phyloP scores from a whole-genome alignment of 2,888 invertebrate genomes.

The Podabrus alpinus region DNA sequence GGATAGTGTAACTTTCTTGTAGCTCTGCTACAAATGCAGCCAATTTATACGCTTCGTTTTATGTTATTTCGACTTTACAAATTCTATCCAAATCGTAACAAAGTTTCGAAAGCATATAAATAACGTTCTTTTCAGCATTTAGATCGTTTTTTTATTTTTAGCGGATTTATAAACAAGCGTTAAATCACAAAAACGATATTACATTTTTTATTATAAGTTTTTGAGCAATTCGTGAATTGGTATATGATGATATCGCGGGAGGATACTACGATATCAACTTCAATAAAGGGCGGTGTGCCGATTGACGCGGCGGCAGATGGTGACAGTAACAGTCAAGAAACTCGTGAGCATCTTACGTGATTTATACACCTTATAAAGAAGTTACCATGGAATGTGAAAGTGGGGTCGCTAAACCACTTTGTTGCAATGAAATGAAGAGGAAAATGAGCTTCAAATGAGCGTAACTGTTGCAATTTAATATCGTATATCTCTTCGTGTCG shows the following conservation, averaged over 20 bases:
- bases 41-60: slow-evolving; percentile 42
- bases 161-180: neutral
- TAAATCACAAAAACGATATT: neutral
- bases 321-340: slow-evolving; percentile 20
- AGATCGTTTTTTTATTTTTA: neutral
- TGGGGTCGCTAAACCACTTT: slow-evolving; percentile 52
- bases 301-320: slow-evolving; percentile 28
- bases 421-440: slow-evolving; percentile 55
- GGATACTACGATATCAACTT: slow-evolving; percentile 10
- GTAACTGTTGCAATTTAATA: slow-evolving; percentile 51
- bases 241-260: slow-evolving; percentile 10
- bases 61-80: slow-evolving; percentile 34
- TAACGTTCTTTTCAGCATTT: neutral
- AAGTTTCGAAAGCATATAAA: neutral
- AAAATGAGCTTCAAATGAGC: slow-evolving; percentile 54
- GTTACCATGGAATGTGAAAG: slow-evolving; percentile 50
- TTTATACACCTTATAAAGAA: slow-evolving; percentile 55
- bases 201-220: neutral
- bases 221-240: slow-evolving; percentile 10
- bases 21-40: slow-evolving; percentile 43
- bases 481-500: slow-evolving; percentile 33
- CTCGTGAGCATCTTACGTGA: slow-evolving; percentile 43
- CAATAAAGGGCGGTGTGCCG: slow-evolving; percentile 29
- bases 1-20: slow-evolving; percentile 37
- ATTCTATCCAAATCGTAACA: slow-evolving; percentile 22